Base-by-base conservation (phyloP, 2,888 invertebrate species). In the Bursaphelenchus okinawaensis region DNA sequence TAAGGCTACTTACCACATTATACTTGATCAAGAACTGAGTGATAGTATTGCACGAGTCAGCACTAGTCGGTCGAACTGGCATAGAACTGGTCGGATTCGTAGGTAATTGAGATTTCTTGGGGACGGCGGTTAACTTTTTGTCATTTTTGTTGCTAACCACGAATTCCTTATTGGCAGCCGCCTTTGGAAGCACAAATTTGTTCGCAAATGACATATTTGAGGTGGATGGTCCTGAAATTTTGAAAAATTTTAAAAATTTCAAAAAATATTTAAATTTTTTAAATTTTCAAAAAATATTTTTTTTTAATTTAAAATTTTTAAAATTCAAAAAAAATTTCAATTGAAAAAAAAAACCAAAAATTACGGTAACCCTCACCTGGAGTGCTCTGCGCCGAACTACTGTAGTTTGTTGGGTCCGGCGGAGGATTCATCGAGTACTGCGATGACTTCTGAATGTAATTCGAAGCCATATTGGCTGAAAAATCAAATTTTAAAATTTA, bases 1-100 rank as follows among this genome's bases (percentile, higher is more conserved):
- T n/a, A n/a, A n/a, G n/a, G 19, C 29, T n/a, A 59, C 67, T 27
- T 69, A 71, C 71, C 55, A 71, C 66, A 23, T 68, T 69, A 52
- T 62, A 71, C n/a, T 63, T 65, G 65, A 73, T 63, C 56, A 71
- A 52, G 51, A 57, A 71, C 20, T 72, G 65, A 29, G 63, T 55
- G 23, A 71, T 71, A 7, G 66, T 72, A 40, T 63, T 73, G 59
- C 68, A 68, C 16, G 71, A 61, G 24, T 71, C 71, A 12, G 72
- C 55, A 31, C 70, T 70, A 16, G 67, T 73, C 50, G 70, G 71
- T 12, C 69, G 50, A 1, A 22, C 6, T 22, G 55, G 20, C 60
- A 59, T 51, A 19, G 22, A 19, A 9, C 52, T 19, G 1, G 31
- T 1, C 9, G 20, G 31, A 29, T 27, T 27, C 55, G 54, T 6